Conservation (phyloP, 2,113 vertebrate genomes). For the Gadus chalcogrammus region DNA sequence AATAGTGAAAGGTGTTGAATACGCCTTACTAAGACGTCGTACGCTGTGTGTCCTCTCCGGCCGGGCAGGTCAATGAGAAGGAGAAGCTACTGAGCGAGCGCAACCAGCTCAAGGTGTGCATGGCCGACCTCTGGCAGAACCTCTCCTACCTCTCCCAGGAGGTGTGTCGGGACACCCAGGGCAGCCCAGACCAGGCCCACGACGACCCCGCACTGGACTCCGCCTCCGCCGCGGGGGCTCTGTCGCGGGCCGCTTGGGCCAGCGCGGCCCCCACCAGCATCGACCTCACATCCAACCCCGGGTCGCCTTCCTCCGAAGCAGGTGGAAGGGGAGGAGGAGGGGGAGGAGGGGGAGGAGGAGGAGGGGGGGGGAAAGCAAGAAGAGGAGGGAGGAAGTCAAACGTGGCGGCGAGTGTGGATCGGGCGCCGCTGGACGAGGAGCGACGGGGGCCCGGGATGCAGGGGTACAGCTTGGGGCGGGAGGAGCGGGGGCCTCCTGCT, state of each 20-base stretch:
- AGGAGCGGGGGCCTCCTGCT: conserved; percentile 59
- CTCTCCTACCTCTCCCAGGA: conserved; percentile 94
- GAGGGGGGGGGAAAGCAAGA: conserved; percentile 48
- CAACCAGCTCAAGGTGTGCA: conserved; percentile 90
- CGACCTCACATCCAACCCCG: conserved; percentile 61
- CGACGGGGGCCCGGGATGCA: background rate
- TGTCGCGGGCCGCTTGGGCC: conserved; percentile 78
- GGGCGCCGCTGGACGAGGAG: background rate
- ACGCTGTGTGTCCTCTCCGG: background rate
- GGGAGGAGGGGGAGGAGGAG: conserved; percentile 43
- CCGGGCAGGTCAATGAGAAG: conserved; percentile 84
- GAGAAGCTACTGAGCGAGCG: conserved; percentile 92
- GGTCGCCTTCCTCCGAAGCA: conserved; percentile 57
- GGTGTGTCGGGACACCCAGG: conserved; percentile 87
- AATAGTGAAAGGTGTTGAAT: no score
- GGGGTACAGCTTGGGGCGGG: conserved; percentile 46
- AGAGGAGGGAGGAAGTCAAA: conserved; percentile 47
- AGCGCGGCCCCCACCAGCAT: conserved; percentile 73
- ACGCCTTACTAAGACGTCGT: no score
- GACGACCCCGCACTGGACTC: background rate
- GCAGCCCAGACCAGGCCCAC: conserved; percentile 79
- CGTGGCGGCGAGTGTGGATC: no score
- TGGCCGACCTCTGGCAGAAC: conserved; percentile 94
- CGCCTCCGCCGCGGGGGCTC: conserved; percentile 31
- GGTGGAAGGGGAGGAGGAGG: no score